These are phyloP conservation scores for Polietes domitor DNA, from an alignment of 2,888 invertebrate species.

Conservation along the genomic window DNA sequence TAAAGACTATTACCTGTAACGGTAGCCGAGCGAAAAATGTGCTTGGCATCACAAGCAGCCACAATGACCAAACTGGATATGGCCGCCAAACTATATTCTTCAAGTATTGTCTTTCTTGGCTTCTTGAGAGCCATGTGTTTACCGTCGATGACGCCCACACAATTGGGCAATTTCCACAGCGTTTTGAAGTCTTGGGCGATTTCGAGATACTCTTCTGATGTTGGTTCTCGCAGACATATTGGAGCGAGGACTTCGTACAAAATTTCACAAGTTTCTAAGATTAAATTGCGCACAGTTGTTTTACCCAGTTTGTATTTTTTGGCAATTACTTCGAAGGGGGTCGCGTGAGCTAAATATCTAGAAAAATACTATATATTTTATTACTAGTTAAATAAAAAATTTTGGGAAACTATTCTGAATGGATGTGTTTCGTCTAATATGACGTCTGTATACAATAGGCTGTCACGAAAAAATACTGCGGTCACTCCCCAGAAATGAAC, in stretches of 20 bases:
- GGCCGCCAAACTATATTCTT: neutral
- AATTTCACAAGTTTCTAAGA: conserved; percentile 13
- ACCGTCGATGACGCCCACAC: neutral
- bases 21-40: neutral
- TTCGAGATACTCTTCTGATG: neutral
- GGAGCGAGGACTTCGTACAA: neutral
- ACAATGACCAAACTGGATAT: neutral
- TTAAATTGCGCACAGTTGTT: neutral
- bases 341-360: conserved; percentile 12
- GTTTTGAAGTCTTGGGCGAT: neutral
- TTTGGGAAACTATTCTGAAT: no score
- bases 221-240: conserved; percentile 1
- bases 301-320: conserved; percentile 11
- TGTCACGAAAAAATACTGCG: no score
- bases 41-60: conserved; percentile 12
- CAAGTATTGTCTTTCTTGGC: neutral
- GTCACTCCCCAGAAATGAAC: no score
- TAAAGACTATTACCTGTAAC: neutral
- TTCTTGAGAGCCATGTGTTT: neutral
- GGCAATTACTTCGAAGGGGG: neutral
- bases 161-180: neutral
- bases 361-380: no score
- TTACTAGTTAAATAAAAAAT: no score
- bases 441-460: no score
- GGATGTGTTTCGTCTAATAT: no score